Evolutionary conservation across 2,113 vertebrate species (phyloP).

Genomic region (Cnemophilus loriae): DNA sequence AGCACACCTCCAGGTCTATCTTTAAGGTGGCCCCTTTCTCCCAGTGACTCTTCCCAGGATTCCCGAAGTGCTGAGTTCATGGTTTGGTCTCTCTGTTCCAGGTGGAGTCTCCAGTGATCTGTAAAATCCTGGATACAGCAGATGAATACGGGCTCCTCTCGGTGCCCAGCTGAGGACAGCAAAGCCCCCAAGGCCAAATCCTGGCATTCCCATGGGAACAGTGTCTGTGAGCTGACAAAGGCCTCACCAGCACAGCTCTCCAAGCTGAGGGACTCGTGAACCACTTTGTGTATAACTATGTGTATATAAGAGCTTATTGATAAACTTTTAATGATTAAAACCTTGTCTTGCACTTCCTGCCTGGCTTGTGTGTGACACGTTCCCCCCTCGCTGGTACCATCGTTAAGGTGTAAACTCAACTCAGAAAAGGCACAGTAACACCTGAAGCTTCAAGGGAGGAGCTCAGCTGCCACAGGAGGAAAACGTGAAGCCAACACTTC

Average conservation of each 20-base stretch:
- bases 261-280: slow-evolving; percentile 39
- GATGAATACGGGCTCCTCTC: slow-evolving; percentile 95
- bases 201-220: background rate
- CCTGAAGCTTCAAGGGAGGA: background rate
- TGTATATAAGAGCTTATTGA: slow-evolving; percentile 78
- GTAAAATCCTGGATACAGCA: slow-evolving; percentile 94
- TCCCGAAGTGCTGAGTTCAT: background rate
- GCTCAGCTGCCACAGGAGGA: background rate
- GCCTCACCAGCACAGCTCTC: slow-evolving; percentile 43
- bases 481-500: background rate
- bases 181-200: background rate
- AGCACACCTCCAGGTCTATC: background rate
- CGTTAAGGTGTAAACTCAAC: background rate
- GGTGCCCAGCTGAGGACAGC: slow-evolving; percentile 77
- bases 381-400: rapidly evolving
- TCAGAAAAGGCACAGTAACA: background rate
- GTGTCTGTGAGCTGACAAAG: background rate
- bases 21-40: background rate
- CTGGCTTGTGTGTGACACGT: background rate
- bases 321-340: slow-evolving; percentile 73
- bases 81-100: background rate
- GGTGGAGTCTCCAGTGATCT: slow-evolving; percentile 98
- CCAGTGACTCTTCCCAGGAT: background rate
- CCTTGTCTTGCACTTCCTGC: slow-evolving; percentile 41
- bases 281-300: slow-evolving; percentile 74